Base-by-base conservation (phyloP, 2,797 vertebrate genomes). In the Catostomus latipinnis region DNA sequence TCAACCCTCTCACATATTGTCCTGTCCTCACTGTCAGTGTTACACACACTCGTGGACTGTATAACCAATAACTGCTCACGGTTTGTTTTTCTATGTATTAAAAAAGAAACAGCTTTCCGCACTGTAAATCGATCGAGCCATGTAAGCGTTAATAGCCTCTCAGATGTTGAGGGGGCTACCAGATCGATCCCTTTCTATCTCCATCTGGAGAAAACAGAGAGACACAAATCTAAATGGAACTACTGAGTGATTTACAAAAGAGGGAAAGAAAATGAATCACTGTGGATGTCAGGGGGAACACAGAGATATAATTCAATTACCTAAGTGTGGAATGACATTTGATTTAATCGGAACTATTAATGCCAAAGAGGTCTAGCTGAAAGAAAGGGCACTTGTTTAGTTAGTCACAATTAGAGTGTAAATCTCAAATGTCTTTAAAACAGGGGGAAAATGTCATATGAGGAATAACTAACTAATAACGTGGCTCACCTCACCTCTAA, bases 151-250 rank as follows among this genome's bases (percentile, higher is more conserved):
- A 46, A 43, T 67, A 78, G 68, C 69, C 81, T 78, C 65, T 76
- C 74, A 54, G 61, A 74, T 78, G 74, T 46, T 71, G 83, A 83
- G 85, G 79, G 60, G 77, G 50, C 13, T 86, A 86, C 78, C 80
- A 82, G 85, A 93, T 92, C 90, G 88, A 91, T 92, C 87, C 83
- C 85, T 82, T 86, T 90, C 88, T 78, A 78, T 85, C 45, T 84
- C 34, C 34, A 74, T 61, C 83, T 43, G 78, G 66, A 72, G 79
- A 81, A 88, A 89, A 83, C 86, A 80, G 52, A 14, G 66, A 84
- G 86, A 89, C 87, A 83, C 87, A 86, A 90, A 93, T 92, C 87
- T 91, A 82, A 92, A 91, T 87, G 84, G 80, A 90, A 54, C 76
- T 90, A 84, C 81, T 58, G 68, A 65, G 76, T 75, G 84, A 80